Evolutionary conservation across 2,113 vertebrate species (phyloP).

Genomic region (Sebastes schlegelii): DNA sequence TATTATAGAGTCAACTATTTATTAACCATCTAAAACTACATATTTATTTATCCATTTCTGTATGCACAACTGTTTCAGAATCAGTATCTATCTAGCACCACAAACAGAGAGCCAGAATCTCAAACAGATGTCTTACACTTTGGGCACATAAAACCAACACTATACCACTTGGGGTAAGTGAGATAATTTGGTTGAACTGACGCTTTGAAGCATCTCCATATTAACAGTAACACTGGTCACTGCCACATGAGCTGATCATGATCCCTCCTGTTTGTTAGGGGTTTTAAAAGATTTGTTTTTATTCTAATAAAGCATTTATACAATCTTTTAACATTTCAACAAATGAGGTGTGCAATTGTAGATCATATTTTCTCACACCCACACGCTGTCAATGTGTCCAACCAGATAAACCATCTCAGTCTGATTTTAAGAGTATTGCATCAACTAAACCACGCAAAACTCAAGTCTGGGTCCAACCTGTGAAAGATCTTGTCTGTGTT

Average conservation of each 20-base stretch:
- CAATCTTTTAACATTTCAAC: background rate
- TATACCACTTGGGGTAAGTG: background rate
- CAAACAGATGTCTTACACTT: background rate
- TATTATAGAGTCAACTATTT: too few species aligned
- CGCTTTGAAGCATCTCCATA: background rate
- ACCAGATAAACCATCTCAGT: background rate
- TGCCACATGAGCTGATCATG: background rate
- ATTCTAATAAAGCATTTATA: background rate
- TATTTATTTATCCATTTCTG: too few species aligned
- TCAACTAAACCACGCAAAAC: background rate
- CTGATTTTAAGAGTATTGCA: background rate
- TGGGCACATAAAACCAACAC: background rate
- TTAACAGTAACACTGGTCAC: too few species aligned
- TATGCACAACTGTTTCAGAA: too few species aligned
- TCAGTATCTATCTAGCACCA: too few species aligned
- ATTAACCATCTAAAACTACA: too few species aligned
- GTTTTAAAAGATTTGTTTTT: background rate
- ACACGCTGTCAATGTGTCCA: background rate
- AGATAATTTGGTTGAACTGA: background rate
- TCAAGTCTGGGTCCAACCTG: background rate
- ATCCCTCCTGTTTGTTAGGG: background rate
- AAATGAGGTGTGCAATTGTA: background rate
- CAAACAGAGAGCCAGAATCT: background rate
- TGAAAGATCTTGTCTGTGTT: too few species aligned
- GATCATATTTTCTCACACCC: background rate